These are phyloP conservation scores for Leptoclinus maculatus DNA, from an alignment of 2,797 vertebrate genomes.

Conservation along the genomic window DNA sequence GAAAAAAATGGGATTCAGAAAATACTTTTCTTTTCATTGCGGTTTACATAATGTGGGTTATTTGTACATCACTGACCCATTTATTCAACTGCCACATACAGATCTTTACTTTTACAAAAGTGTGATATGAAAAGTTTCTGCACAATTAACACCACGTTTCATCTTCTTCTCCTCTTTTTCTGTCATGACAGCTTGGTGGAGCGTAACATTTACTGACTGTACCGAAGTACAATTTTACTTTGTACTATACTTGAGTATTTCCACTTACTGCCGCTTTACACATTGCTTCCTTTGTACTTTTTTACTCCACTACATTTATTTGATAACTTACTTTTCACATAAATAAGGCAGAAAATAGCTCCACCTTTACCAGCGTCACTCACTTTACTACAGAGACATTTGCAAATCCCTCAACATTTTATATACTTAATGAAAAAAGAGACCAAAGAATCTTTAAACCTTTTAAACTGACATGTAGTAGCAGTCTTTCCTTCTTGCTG, in stretches of 20 bases:
- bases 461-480: not conserved
- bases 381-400: not conserved
- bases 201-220: not conserved
- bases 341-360: not conserved
- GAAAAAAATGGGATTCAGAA: conserved; percentile 20
- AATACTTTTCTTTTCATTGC: not conserved
- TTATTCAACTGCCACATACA: not conserved
- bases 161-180: not conserved
- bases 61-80: not conserved
- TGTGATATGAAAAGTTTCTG: not conserved
- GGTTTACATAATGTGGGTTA: conserved; percentile 1
- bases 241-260: not conserved
- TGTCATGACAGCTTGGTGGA: not conserved
- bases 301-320: not conserved
- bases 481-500: not conserved
- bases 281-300: not conserved
- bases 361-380: not conserved
- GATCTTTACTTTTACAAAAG: not conserved
- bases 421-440: not conserved
- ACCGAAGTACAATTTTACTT: not conserved
- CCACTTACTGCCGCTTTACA: not conserved
- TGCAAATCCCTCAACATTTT: not conserved
- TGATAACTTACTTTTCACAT: not conserved
- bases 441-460: not conserved
- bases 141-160: not conserved